Percentiles rank a stretch among this genome's conserved stretches.
These are phyloP conservation scores for Rallus limicola DNA, from an alignment of 2,113 vertebrate species.

Conservation along the genomic window DNA sequence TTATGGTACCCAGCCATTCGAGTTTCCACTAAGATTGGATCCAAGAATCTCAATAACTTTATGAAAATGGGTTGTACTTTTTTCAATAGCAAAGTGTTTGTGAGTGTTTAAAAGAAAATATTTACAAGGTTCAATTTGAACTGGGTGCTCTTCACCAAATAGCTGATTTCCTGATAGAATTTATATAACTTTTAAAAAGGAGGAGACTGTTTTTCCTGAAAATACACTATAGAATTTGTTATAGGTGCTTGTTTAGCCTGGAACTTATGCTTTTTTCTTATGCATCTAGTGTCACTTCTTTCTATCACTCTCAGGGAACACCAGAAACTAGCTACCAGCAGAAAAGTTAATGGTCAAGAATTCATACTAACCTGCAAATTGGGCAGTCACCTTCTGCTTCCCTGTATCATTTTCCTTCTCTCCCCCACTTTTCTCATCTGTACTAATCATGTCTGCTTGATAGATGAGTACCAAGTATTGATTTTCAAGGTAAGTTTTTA, in stretches of 20 bases:
- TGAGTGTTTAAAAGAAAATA: not conserved
- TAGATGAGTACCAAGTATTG: not conserved
- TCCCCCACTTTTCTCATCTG: not conserved
- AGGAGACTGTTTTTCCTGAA: not conserved
- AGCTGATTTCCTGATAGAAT: not conserved
- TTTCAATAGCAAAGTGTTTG: not conserved
- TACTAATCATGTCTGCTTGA: not conserved
- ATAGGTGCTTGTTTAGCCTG: not conserved
- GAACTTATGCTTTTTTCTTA: not conserved
- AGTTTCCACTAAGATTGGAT: not conserved
- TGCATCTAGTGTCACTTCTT: not conserved
- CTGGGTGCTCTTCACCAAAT: not conserved
- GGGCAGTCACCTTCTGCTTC: not conserved
- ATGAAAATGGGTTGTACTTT: not conserved
- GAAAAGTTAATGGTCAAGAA: not conserved
- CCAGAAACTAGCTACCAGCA: not conserved
- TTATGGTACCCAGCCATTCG: not conserved
- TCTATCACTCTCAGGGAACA: not conserved
- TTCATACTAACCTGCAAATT: not conserved
- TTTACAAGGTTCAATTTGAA: not conserved
- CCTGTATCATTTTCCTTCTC: not conserved
- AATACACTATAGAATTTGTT: not conserved
- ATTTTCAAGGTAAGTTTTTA: not conserved
- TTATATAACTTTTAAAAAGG: not conserved
- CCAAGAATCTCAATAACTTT: not conserved